Evolutionary conservation across 2,113 vertebrate species (phyloP), one percentile per base, ranked within the genome.

Genomic region (Tragelaphus imberbis): DNA sequence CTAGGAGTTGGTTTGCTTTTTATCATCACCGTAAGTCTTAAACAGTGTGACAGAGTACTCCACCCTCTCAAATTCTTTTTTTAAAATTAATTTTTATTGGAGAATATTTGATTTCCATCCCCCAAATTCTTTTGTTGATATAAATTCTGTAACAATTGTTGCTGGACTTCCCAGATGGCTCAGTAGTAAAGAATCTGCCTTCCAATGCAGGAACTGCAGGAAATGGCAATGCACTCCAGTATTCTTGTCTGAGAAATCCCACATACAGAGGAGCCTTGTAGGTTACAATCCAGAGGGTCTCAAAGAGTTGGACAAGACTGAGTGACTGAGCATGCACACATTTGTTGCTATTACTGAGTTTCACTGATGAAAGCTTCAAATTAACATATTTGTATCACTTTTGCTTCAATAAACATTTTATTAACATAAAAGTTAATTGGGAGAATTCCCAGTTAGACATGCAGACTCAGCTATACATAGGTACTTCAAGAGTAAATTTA

Each of bases 401-500:
- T 71, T 55, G 51, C 59, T 49, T 96, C n/a, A 68, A n/a, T 68
- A 93, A 79, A 49, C 30, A 90, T 81, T 93, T 61, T 85, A 63
- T 90, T 93, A 79, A 93, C 80, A 44, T 86, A 80, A 90, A 80
- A 79, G n/a, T 90, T 79, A 84, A 90, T 58, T 80, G 14, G n/a
- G 47, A 88, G 44, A 36, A 53, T 36, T 63, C 23, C 47, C 47
- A 96, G 14, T 89, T 89, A 56, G 49, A 92, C 44, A 75, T 28
- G 77, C 44, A 44, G 53, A 55, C 23, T 93, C n/a, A 53, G 27
- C 17, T 53, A 55, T n/a, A 61, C 21, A 61, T 23, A 88, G 40
- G 63, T 61, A 71, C 58, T 59, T 95, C 84, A 79, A 40, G 28
- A 86, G n/a, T 65, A 81, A n/a, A 6, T 82, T 71, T 33, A 33